Evolutionary conservation across 2,797 vertebrate species (phyloP).

Genomic region (Heterohyrax brucei): DNA sequence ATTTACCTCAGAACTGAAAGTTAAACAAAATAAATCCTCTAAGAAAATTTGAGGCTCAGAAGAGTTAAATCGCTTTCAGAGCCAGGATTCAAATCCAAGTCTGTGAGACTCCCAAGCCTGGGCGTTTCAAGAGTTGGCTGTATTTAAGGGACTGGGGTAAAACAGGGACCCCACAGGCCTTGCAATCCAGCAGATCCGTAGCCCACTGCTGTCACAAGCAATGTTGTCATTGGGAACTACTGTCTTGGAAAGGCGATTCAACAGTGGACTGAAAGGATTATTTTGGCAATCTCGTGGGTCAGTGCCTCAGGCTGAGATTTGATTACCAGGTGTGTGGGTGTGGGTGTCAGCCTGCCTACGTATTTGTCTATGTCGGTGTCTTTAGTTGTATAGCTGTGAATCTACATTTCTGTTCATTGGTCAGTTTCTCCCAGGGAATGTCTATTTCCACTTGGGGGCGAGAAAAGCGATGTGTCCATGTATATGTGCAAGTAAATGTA

Average conservation of each 20-base stretch:
- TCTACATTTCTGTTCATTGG: neutral
- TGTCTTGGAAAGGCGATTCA: neutral
- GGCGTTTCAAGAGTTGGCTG: neutral
- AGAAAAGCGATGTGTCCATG: neutral
- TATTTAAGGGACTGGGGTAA: neutral
- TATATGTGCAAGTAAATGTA: neutral
- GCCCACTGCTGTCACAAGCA: neutral
- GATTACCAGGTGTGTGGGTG: neutral
- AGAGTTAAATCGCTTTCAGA: slow-evolving; percentile 26
- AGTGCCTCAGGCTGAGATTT: neutral
- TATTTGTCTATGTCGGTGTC: neutral
- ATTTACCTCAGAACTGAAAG: slow-evolving; percentile 56
- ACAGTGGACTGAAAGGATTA: neutral
- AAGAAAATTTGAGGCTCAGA: slow-evolving; percentile 8
- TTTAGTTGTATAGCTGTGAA: too few relatives aligned
- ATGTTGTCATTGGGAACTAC: neutral
- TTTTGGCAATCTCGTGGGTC: neutral
- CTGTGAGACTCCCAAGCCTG: neutral
- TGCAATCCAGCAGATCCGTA: neutral
- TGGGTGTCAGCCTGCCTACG: neutral
- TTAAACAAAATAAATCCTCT: neutral
- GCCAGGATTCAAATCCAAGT: neutral
- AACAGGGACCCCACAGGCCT: neutral
- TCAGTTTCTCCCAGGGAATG: neutral
- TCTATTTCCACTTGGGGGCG: neutral